Evolutionary conservation across 1,140 invertebrate genomes (phyloP), one percentile per base, ranked within the genome.

Genomic region (Sycophila sp.): DNA sequence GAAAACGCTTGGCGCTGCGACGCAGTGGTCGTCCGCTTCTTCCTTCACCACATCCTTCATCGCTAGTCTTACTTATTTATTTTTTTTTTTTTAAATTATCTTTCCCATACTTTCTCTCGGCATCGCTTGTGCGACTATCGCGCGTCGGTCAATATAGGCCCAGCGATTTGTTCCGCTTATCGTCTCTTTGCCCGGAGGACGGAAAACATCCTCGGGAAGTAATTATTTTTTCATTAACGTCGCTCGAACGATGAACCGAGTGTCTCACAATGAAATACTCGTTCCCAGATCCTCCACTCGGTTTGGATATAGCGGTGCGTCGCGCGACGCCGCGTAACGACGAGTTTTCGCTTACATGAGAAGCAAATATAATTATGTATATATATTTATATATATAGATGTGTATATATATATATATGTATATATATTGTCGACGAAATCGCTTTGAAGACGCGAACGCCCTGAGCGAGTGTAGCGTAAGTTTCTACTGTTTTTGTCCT

Each of bases 391-490:
- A 58, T 66, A 34, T 69, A 60, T n/a, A 22, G 32, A 65, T 62
- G 45, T 60, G 47, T 64, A 49, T 56, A 58, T 66, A 34, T 69
- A 60, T n/a, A 22, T 45, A 65, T 62, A 55, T 60, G 47, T 64
- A 49, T 56, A 45, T 65, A 65, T 71, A 71, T 71, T 65, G 69
- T 71, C 60, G 60, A 71, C 53, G 42, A 65, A 64, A 58, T 30
- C 59, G 40, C 60, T 58, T 71, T 45, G 36, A 38, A 32, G 60
- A 65, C 60, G 60, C 36, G 19, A 65, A 71, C 60, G 49, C 60
- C 38, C 30, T 47, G 49, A 64, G 59, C 59, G 59, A 69, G 28
- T 69, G 11, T 32, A 64, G 60, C 51, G 45, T 56, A 40, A 34
- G 15, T 36, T 69, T 60, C 10, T 62, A 34, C 30, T 63, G 47